Evolutionary conservation across 2,888 invertebrate species (phyloP), one percentile per base, ranked within the genome.

Genomic region (Mythimna lalbum): DNA sequence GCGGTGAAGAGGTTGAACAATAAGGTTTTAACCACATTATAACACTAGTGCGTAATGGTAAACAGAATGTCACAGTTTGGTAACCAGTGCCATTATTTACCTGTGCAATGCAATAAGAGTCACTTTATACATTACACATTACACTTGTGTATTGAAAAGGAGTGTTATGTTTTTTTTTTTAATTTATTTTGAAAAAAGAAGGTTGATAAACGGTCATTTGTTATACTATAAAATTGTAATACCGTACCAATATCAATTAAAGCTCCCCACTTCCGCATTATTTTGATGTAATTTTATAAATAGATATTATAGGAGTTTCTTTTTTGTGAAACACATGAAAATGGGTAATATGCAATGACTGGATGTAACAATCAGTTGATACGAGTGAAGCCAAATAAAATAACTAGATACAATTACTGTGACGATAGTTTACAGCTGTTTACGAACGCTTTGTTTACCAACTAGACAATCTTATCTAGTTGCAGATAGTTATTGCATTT

Each of bases 391-490:
- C 9, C 14, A 63, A 63, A 50, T 50, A 47, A 59, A 36, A 52
- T 71, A 52, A 21, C 12, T 43, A 19, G 23, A 14, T 36, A 14
- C 21, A 36, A 61, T 31, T 5, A 0, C 17, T 6, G 21, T 17
- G 17, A n/a, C 2, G 14, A 17, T 12, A 47, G 43, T 27, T 55
- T 27, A 47, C 17, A 57, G 47, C 19, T 70, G 56, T 63, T 56
- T 47, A 55, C 12, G 19, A 55, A 50, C 31, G 21, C 19, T 53
- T 36, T 76, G 61, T 65, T 64, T 63, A 61, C 27, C 33, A 63
- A 59, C 9, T 12, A 61, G 21, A 62, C 64, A 76, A 76, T 76
- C 39, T 71, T 71, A 76, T 71, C 65, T 50, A 62, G 5, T 17
- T 39, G 39, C 27, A 49, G 27, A 19, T 23, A 65, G 39, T 12